These are phyloP conservation scores for Blastobasis lacticolella DNA, from an alignment of 2,888 invertebrate genomes.

Conservation along the genomic window DNA sequence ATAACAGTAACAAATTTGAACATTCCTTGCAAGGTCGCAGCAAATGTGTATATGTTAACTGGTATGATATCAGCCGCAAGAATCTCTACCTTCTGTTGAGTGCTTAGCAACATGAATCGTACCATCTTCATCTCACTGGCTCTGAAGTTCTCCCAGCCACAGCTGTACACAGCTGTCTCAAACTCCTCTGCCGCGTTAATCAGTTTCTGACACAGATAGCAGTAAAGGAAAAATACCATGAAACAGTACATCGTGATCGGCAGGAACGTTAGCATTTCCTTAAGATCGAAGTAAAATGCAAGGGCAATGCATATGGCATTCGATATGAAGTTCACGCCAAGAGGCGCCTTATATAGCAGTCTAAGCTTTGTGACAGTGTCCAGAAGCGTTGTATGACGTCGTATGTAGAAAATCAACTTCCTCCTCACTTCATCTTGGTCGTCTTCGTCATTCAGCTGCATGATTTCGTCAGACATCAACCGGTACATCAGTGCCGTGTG, in stretches of 20 bases:
- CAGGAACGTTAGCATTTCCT: slow-evolving; percentile 41
- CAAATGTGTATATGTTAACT: slow-evolving; percentile 58
- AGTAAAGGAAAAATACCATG: slow-evolving; percentile 51
- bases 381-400: slow-evolving; percentile 38
- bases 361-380: slow-evolving; percentile 34
- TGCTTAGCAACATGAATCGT: slow-evolving; percentile 40
- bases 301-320: slow-evolving; percentile 48
- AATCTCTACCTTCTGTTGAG: slow-evolving; percentile 45
- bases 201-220: slow-evolving; percentile 48
- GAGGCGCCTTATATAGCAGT: slow-evolving; percentile 41
- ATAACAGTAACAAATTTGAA: slow-evolving; percentile 58
- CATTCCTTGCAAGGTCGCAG: slow-evolving; percentile 45
- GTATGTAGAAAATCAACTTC: slow-evolving; percentile 29
- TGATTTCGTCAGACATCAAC: slow-evolving; percentile 42
- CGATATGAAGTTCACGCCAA: slow-evolving; percentile 50
- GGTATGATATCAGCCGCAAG: slow-evolving; percentile 56
- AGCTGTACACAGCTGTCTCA: slow-evolving; percentile 46
- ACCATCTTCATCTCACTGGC: slow-evolving; percentile 38
- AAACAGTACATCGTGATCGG: slow-evolving; percentile 48
- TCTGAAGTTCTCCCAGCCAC: slow-evolving; percentile 59
- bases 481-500: slow-evolving; percentile 49
- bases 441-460: slow-evolving; percentile 25
- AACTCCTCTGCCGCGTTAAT: slow-evolving; percentile 48
- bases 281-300: slow-evolving; percentile 42
- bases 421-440: slow-evolving; percentile 22